phyloP scores from a whole-genome alignment of 2,888 invertebrate species.

The Yponomeuta plumbellus region DNA sequence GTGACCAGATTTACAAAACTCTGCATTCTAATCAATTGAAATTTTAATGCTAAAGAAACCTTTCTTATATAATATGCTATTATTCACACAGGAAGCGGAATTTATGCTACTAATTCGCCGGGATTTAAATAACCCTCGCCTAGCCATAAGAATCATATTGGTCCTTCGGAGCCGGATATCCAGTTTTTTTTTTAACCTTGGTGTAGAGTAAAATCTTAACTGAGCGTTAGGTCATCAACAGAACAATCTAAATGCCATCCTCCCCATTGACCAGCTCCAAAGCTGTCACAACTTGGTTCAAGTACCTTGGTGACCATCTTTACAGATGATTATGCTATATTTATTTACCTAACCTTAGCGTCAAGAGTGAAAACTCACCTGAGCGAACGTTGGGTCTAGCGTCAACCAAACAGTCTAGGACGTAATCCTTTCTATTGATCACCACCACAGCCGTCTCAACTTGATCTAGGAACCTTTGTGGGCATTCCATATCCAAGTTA shows the following conservation, averaged over 20 bases:
- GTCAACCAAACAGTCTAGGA: constrained; percentile 53
- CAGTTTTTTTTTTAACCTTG: not conserved
- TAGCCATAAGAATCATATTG: not conserved
- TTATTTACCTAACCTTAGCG: not conserved
- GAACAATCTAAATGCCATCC: constrained; percentile 51
- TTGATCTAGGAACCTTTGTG: constrained; percentile 41
- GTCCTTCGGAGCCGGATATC: not conserved
- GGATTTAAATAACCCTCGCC: not conserved
- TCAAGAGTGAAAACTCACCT: constrained; percentile 36
- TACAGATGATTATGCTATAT: no score
- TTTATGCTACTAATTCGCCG: no score
- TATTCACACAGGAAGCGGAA: no score
- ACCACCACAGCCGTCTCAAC: constrained; percentile 30
- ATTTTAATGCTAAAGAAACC: not conserved
- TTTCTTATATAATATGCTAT: no score
- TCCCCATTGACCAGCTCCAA: constrained; percentile 42
- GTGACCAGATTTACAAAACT: not conserved
- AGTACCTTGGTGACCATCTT: constrained; percentile 60
- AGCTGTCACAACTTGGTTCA: constrained; percentile 18
- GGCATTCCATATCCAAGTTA: constrained; percentile 76
- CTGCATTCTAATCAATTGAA: not conserved
- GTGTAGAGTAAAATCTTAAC: constrained; percentile 33
- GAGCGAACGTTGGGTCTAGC: constrained; percentile 49
- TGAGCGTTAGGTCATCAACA: constrained; percentile 55
- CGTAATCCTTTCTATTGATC: constrained; percentile 43